Base-by-base conservation (phyloP, 2,113 vertebrate species). In the Microtus pennsylvanicus region DNA sequence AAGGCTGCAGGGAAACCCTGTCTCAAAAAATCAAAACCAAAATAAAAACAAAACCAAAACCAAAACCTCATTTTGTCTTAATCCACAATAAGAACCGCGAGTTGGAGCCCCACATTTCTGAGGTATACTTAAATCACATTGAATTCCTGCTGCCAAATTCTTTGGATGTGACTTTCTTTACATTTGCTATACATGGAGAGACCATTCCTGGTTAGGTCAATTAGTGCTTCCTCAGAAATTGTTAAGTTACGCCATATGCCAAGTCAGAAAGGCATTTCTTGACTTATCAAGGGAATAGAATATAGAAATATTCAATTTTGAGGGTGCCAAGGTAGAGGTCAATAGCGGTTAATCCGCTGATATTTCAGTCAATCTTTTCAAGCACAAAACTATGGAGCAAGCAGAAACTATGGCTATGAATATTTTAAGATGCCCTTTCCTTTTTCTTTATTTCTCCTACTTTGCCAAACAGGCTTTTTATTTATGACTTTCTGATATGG, bases 191-290 rank as follows among this genome's bases (percentile, higher is more conserved):
- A 87, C 88, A 61, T 69, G 95, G 88, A 74, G 21, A 95, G 35
- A 97, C 12, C 80, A 83, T 58, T 96, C 91, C 91, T 96, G 94
- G 93, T 65, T 95, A 97, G 90, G 75, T 92, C 95, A 96, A 78
- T 96, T 96, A 78, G 26, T 91, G 65, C 87, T 96, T 95, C 96
- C 97, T 96, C 93, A 97, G 91, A 97, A 98, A 97, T 67, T n/a
- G 94, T 86, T 97, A 92, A 90, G 90, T 92, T 92, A 94, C 45
- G 67, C 88, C 96, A 65, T 65, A 95, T 61, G 74, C 78, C 90
- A 50, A 96, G 91, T 89, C 95, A 93, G 72, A 87, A 91, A 94
- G 94, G 91, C 75, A 90, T 55, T 95, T 96, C 17, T 63, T 96
- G 92, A 87, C 38, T 69, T 82, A 75, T 52, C 91, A 61, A 78